Evolutionary conservation across 2,888 invertebrate species (phyloP), one percentile per base, ranked within the genome.

Genomic region (Mylabris sibirica): DNA sequence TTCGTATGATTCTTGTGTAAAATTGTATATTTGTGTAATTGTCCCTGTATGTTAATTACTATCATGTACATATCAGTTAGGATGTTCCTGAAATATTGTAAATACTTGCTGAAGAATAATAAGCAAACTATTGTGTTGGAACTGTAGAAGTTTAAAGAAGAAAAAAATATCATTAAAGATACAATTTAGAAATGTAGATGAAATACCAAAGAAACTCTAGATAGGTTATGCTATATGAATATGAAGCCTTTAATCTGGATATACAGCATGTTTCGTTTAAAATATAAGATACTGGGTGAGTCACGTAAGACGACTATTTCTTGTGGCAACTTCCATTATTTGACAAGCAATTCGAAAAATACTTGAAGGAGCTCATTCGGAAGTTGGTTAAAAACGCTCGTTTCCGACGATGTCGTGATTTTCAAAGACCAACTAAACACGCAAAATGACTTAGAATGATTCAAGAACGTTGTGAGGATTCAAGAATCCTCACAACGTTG

Each of bases 31-130:
- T 76, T 69, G 72, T 76, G 72, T 78, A 71, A 72, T 70, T 74
- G 74, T 72, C 72, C 72, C 72, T 67, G 67, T 62, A 71, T 75
- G 72, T 75, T 73, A 68, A 71, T 66, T 70, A 70, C 72, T 72
- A 69, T 70, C 74, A 71, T 81, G 79, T 81, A 82, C 78, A 83
- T 82, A 82, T 81, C 82, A 82, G 79, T 79, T 80, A 80, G 74
- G 75, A 77, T 81, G 82, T 82, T 82, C 82, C 81, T 82, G 78
- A 78, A 73, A 71, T 74, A 67, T 68, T 81, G 80, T 81, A 82
- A 75, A 81, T 82, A 79, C 72, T 74, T 70, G 49, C 49, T 53
- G 49, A 53, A 44, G n/a, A 14, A 41, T 41, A 4, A 35, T 35
- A 35, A 14, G 44, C 44, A 44, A 44, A 44, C 4, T 30, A 30